A percentile compares a stretch with the other conserved stretches of the same genome.
Conservation (phyloP, 2,113 vertebrate genomes). For the Vireo altiloquus region DNA sequence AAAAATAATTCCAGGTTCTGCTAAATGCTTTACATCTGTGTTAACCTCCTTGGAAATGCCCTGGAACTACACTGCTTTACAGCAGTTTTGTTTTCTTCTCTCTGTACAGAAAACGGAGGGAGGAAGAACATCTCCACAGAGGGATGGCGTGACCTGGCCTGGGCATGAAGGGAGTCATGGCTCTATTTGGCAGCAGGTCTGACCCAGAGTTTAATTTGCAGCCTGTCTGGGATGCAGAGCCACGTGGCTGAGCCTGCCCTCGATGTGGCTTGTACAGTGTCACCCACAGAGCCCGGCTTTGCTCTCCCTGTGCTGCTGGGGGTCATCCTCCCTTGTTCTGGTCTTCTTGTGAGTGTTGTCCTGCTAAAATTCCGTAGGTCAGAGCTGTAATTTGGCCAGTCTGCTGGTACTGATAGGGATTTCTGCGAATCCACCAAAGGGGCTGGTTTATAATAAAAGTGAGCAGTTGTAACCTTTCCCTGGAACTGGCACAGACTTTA, state of each 20-base stretch:
- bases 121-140: background rate
- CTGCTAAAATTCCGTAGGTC: background rate
- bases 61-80: background rate
- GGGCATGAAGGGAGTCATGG: background rate
- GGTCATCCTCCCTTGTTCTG: background rate
- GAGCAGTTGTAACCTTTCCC: background rate
- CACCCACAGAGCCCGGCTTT: background rate
- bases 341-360: background rate
- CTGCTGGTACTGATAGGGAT: background rate
- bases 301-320: background rate
- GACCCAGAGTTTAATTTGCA: background rate
- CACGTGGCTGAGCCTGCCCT: background rate
- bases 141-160: background rate
- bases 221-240: background rate
- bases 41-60: background rate
- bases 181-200: background rate
- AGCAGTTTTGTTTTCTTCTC: background rate
- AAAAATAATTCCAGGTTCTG: background rate
- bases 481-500: background rate
- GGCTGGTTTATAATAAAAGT: background rate
- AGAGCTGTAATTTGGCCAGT: background rate
- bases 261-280: rapidly evolving
- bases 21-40: background rate
- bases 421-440: background rate
- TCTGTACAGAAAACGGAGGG: background rate